Evolutionary conservation across 30 jellyfish, hydroid and myxozoan genomes (phyloP), one percentile per base, ranked within the genome.

Genomic region (Hydra vulgaris): DNA sequence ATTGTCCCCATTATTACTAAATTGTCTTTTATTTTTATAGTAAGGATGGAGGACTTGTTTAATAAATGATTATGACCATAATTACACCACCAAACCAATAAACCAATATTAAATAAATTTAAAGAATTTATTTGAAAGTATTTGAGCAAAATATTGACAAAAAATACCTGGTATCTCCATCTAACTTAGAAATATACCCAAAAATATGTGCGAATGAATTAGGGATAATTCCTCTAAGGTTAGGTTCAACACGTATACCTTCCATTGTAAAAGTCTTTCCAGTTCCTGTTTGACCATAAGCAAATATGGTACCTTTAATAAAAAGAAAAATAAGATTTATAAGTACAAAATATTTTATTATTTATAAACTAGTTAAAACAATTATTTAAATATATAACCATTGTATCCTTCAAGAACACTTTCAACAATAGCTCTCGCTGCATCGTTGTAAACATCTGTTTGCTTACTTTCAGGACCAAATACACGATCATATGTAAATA

Each of bases 261-360:
- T 94, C 99, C 99, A 94, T 94, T 74, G 99, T 94, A 72, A 84
- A 94, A 12, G 99, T 94, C 55, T 94, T 94, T 52, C 99, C 99
- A 23, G 99, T 94, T 0, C 99, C 99, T 18, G 99, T 94, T 72
- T 94, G 99, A 1, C 99, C 99, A 82, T 94, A 94, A 27, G 96
- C 96, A 87, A 87, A 92, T 0, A 92, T 78, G 54, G 97, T 90
- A 19, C 97, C 97, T 90, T 53, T 17, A 67, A 74, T 18, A 23
- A 75, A 74, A 26, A 52, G 12, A 26, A 20, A 17, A 7, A 0
- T 21, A 7, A n/a, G n/a, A n/a, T n/a, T n/a, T n/a, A 17, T 17
- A 17, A 17, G 17, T 23, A 17, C 77, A 17, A 18, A 75, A 21
- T n/a, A 61, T 22, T n/a, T n/a, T 72, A 72, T 17, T 22, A 22